Percentiles rank a stretch among this genome's conserved stretches.
phyloP scores from a whole-genome alignment of 2,888 invertebrate species.

The Eristalis pertinax region DNA sequence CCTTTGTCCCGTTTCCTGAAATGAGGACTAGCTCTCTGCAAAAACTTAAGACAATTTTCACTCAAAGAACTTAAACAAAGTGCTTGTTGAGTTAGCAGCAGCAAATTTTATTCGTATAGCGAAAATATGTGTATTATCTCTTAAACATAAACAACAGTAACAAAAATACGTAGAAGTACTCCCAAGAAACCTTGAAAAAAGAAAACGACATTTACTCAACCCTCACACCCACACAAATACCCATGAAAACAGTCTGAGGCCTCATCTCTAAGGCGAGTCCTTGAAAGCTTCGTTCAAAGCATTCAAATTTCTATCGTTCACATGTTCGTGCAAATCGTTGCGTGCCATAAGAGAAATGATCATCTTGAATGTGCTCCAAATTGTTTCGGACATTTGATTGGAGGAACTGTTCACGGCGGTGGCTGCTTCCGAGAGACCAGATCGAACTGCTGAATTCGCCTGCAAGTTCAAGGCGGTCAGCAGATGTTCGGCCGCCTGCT shows the following conservation, averaged over 20 bases:
- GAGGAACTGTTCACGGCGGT: conserved; percentile 76
- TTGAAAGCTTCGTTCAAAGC: conserved; percentile 84
- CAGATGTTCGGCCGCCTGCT: conserved; percentile 97
- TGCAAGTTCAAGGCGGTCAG: conserved; percentile 96
- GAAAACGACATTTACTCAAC: background rate
- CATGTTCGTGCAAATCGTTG: conserved; percentile 84
- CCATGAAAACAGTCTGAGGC: background rate
- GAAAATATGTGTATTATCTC: conserved; percentile 29
- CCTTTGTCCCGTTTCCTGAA: no score
- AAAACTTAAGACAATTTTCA: no score
- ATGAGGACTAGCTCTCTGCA: no score
- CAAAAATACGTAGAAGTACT: conserved; percentile 19
- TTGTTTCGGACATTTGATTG: conserved; percentile 91
- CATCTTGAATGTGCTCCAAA: conserved; percentile 96
- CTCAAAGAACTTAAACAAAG: background rate
- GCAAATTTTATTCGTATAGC: conserved; percentile 6
- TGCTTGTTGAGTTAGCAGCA: background rate
- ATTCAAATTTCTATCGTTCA: conserved; percentile 85
- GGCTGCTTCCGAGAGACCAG: conserved; percentile 84
- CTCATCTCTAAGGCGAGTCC: conserved; percentile 68
- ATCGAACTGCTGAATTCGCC: conserved; percentile 83
- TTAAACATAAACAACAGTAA: conserved; percentile 59
- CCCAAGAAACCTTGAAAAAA: background rate
- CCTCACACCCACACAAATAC: conserved; percentile 6
- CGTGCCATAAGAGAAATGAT: conserved; percentile 91